Evolutionary conservation across 1,140 invertebrate genomes (phyloP).

Genomic region (Colletes latitarsis): DNA sequence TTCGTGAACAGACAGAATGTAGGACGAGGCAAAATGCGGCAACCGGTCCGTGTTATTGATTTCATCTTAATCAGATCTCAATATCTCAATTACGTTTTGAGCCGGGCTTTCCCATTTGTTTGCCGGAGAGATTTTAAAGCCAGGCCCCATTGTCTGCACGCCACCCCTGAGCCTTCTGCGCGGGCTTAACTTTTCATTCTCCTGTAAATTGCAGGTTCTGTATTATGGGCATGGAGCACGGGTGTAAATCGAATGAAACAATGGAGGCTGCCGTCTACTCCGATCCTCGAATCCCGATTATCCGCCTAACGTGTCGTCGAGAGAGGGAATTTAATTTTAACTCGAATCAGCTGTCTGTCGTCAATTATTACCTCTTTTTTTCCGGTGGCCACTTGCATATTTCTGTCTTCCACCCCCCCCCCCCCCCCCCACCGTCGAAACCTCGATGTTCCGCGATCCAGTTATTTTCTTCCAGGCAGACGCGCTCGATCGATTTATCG

Average conservation of each 20-base stretch:
- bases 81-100: constrained; percentile 81
- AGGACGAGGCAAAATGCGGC: constrained; percentile 52
- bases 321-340: constrained; percentile 67
- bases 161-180: constrained; percentile 74
- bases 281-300: constrained; percentile 64
- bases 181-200: constrained; percentile 80
- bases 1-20: constrained; percentile 46
- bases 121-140: constrained; percentile 79
- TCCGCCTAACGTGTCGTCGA: constrained; percentile 65
- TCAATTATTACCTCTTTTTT: constrained; percentile 61
- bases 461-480: not conserved
- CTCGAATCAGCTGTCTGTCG: constrained; percentile 62
- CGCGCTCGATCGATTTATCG: not conserved
- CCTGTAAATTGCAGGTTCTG: constrained; percentile 78
- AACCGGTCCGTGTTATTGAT: constrained; percentile 74
- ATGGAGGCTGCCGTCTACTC: constrained; percentile 72
- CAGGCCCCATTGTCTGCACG: constrained; percentile 75
- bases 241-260: constrained; percentile 80
- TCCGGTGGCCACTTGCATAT: constrained; percentile 46
- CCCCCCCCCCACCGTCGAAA: not conserved
- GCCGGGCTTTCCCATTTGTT: constrained; percentile 75
- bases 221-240: constrained; percentile 72
- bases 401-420: not conserved
- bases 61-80: constrained; percentile 81
- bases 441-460: too few relatives aligned